Evolutionary conservation across 2,797 vertebrate species (phyloP).

Genomic region (Oreochromis mossambicus): DNA sequence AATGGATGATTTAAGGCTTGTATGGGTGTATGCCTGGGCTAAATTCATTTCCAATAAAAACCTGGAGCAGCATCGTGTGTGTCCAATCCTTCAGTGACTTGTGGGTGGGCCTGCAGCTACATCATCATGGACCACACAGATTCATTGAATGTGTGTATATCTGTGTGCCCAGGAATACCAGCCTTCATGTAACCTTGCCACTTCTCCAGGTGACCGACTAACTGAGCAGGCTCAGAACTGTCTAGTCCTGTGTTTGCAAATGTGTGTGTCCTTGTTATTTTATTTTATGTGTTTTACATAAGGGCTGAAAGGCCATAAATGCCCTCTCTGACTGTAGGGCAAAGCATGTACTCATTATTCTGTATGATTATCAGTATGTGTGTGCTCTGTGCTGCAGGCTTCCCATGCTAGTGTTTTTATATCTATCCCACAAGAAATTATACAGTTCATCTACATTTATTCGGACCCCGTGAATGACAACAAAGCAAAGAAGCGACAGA

Average conservation of each 20-base stretch:
- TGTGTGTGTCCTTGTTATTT: slow-evolving; percentile 4
- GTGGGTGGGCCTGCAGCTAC: slow-evolving; percentile 4
- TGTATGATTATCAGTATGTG: background rate
- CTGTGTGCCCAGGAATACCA: background rate
- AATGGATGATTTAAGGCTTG: slow-evolving; percentile 24
- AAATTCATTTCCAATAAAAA: slow-evolving; percentile 21
- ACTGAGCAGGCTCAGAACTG: background rate
- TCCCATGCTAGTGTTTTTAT: background rate
- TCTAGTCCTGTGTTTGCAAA: background rate
- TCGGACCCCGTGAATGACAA: slow-evolving; percentile 13
- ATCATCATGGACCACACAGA: background rate
- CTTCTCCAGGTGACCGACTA: background rate
- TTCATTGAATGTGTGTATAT: slow-evolving; percentile 2
- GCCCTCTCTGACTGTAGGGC: background rate
- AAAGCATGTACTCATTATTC: slow-evolving; percentile 25
- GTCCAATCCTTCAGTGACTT: background rate
- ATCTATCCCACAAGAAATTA: background rate
- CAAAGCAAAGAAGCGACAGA: slow-evolving; percentile 6
- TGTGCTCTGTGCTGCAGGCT: background rate
- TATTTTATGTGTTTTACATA: background rate
- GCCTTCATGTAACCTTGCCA: slow-evolving; percentile 28
- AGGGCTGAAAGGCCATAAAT: slow-evolving; percentile 12
- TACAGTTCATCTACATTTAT: slow-evolving; percentile 7
- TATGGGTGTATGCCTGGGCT: background rate
- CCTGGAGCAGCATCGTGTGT: background rate